A percentile compares a stretch with the other conserved stretches of the same genome.
phyloP scores from a whole-genome alignment of 1,140 invertebrate genomes.

The Drosophila dunni region DNA sequence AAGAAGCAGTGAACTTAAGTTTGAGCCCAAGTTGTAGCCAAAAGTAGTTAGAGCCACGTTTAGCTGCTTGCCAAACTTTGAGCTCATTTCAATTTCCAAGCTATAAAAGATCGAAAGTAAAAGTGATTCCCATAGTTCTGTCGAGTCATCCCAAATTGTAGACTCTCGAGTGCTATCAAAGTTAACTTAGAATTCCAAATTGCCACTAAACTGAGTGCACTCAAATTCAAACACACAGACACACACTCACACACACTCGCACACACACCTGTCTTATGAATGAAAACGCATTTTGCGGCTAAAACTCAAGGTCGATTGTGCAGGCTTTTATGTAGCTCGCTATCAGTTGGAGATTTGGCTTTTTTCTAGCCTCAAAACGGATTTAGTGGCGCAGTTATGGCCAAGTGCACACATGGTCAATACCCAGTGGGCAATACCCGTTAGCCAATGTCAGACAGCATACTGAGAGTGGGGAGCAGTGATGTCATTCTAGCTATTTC shows the following conservation, averaged over 20 bases:
- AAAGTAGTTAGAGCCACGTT: background rate
- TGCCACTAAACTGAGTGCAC: constrained; percentile 47
- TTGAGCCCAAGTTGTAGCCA: background rate
- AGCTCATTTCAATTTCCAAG: constrained; percentile 38
- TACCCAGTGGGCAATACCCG: constrained; percentile 48
- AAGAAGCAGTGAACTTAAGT: constrained; percentile 57
- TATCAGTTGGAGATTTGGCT: constrained; percentile 43
- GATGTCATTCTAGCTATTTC: no score
- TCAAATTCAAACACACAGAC: constrained; percentile 8
- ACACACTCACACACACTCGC: constrained; percentile 5
- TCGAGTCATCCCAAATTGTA: constrained; percentile 53
- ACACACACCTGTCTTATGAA: constrained; percentile 54
- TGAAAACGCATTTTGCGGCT: constrained; percentile 50
- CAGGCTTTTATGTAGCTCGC: constrained; percentile 71
- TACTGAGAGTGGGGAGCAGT: background rate
- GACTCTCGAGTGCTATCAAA: constrained; percentile 32
- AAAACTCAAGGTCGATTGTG: constrained; percentile 64
- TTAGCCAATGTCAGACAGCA: background rate
- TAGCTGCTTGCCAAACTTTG: constrained; percentile 11
- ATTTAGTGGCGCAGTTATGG: constrained; percentile 6
- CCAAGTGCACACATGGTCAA: constrained; percentile 60
- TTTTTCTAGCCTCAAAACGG: constrained; percentile 32
- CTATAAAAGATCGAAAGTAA: constrained; percentile 59
- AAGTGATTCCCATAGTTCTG: constrained; percentile 57
- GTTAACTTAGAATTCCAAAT: constrained; percentile 46